Evolutionary conservation across 2,888 invertebrate species (phyloP).

Genomic region (Agonopterix alstromeriana): DNA sequence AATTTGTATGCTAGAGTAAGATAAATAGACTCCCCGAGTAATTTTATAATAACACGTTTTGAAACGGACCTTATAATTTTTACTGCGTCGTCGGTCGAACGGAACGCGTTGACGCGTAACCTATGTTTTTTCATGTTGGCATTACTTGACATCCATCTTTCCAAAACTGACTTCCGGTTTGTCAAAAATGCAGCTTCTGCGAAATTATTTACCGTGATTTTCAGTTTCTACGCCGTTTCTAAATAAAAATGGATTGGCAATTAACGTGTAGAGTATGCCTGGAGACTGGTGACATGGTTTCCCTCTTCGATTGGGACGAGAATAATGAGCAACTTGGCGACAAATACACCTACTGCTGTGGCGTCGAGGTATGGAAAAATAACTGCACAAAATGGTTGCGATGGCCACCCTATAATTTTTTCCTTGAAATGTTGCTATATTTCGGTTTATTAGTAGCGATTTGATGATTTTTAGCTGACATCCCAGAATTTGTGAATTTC

Average conservation of each 20-base stretch:
- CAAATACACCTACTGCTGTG: conserved; percentile 68
- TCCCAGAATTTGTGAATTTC: conserved; percentile 43
- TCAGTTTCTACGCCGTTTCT: conserved; percentile 13
- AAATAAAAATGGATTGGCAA: conserved; percentile 69
- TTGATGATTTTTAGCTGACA: conserved; percentile 63
- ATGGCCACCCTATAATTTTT: conserved; percentile 75
- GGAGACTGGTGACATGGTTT: conserved; percentile 72
- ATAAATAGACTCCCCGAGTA: too few relatives aligned
- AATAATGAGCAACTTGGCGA: conserved; percentile 73
- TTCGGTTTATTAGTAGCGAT: conserved; percentile 46
- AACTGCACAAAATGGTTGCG: conserved; percentile 74
- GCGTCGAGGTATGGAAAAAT: conserved; percentile 70
- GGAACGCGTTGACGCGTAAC: neutral
- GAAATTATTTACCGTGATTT: conserved; percentile 23
- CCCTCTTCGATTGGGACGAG: conserved; percentile 74
- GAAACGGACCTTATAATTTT: too few relatives aligned
- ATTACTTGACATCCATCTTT: conserved; percentile 13
- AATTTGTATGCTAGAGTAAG: too few relatives aligned
- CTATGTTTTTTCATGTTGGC: conserved; percentile 38
- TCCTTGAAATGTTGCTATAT: conserved; percentile 73
- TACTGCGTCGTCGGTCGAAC: neutral
- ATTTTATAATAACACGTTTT: too few relatives aligned
- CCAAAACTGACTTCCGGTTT: conserved; percentile 37
- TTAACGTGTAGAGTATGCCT: conserved; percentile 71
- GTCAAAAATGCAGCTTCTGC: conserved; percentile 33